phyloP scores from a whole-genome alignment of 1,140 invertebrate species.

The Polypedilum pembai region DNA sequence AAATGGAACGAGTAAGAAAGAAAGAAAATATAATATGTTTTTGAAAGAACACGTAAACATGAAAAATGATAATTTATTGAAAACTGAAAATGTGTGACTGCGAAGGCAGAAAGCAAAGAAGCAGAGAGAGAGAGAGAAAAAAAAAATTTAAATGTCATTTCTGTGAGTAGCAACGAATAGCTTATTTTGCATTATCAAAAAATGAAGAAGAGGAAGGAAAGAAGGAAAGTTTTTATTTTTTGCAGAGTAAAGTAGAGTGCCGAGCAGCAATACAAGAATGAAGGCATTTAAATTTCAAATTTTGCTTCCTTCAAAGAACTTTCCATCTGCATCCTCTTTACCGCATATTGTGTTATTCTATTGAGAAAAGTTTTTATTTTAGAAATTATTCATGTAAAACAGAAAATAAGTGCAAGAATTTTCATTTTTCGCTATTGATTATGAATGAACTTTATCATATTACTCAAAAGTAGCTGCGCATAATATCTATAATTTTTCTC shows the following conservation, averaged over 20 bases:
- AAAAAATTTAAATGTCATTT: constrained; percentile 19
- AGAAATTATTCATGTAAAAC: constrained; percentile 4
- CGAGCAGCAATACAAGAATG: not conserved
- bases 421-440: not conserved
- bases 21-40: not conserved
- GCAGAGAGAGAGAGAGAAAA: not conserved
- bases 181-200: constrained; percentile 3
- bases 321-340: not conserved
- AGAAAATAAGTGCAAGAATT: not conserved
- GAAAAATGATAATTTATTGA: constrained; percentile 19
- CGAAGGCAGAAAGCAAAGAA: not conserved
- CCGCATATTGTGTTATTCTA: constrained; percentile 16
- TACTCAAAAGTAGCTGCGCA: too few species aligned
- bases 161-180: not conserved
- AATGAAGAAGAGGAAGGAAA: not conserved
- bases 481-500: not conserved
- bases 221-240: not conserved
- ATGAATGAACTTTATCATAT: not conserved
- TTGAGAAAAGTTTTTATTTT: constrained; percentile 18
- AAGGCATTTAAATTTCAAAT: constrained; percentile 14
- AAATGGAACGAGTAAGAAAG: not conserved
- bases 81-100: constrained; percentile 17
- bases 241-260: not conserved
- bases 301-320: not conserved
- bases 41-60: not conserved